Evolutionary conservation across 2,797 vertebrate genomes (phyloP).

Genomic region (Micrastur ruficollis): DNA sequence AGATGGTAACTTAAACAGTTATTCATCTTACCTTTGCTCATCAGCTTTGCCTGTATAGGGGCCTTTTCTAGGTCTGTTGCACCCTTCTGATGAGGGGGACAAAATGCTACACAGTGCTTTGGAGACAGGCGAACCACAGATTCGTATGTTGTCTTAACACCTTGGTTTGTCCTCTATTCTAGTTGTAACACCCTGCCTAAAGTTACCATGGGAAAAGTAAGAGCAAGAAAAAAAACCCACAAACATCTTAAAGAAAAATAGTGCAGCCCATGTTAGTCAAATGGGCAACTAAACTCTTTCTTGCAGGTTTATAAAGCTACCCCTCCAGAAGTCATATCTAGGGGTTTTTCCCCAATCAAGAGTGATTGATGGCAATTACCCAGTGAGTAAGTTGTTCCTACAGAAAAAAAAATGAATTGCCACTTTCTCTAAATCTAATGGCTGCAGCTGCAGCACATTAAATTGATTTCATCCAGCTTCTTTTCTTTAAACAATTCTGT

Average conservation of each 20-base stretch:
- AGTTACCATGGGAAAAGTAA: not conserved
- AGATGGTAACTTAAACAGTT: not conserved
- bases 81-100: not conserved
- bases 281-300: not conserved
- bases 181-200: not conserved
- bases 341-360: rapidly evolving
- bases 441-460: not conserved
- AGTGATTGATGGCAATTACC: not conserved
- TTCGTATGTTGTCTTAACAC: rapidly evolving
- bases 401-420: not conserved
- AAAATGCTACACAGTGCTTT: not conserved
- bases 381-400: not conserved
- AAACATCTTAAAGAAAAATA: not conserved
- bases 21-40: not conserved
- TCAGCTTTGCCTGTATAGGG: not conserved
- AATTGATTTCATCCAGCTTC: not conserved
- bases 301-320: not conserved
- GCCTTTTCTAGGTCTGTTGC: not conserved
- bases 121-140: not conserved
- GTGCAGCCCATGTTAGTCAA: not conserved
- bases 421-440: not conserved
- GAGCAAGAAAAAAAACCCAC: rapidly evolving
- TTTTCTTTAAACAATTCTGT: not conserved
- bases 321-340: not conserved
- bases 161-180: not conserved